Percentiles rank a stretch among this genome's conserved stretches.
Evolutionary conservation across 2,797 vertebrate genomes (phyloP).

Genomic region (Allochrocebus solatus): DNA sequence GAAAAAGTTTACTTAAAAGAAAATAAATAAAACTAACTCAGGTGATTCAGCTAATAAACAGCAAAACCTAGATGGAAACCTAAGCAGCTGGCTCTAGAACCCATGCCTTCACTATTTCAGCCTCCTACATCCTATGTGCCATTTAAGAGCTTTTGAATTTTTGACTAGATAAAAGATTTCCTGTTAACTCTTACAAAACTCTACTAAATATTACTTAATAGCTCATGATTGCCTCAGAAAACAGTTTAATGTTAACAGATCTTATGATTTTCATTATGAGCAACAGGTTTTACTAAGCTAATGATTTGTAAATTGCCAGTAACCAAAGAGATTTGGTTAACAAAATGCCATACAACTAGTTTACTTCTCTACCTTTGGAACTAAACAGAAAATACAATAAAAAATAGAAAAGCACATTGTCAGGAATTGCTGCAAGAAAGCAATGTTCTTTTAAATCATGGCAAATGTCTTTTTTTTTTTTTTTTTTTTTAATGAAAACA

Average conservation of each 20-base stretch:
- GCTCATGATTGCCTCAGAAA: not conserved
- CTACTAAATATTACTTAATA: not conserved
- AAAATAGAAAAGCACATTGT: not conserved
- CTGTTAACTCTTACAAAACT: not conserved
- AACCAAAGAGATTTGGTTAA: not conserved
- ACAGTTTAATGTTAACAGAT: not conserved
- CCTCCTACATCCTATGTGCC: not conserved
- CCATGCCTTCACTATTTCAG: not conserved
- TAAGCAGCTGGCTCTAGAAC: not conserved
- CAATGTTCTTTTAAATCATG: conserved; percentile 14
- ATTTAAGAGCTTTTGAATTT: not conserved
- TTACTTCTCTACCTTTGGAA: not conserved
- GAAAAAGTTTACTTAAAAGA: not conserved
- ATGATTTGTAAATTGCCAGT: not conserved
- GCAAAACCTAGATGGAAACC: not conserved
- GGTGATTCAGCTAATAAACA: not conserved
- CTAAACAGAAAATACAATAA: not conserved
- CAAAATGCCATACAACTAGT: not conserved
- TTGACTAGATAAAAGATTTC: not conserved
- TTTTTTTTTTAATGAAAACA: conserved; percentile 5
- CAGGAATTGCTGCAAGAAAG: not conserved
- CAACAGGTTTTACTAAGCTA: not conserved
- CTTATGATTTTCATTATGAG: not conserved
- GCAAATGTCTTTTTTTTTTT: not conserved
- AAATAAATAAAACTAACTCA: not conserved